phyloP scores from a whole-genome alignment of 2,888 invertebrate species.

The Hartigia nigra region DNA sequence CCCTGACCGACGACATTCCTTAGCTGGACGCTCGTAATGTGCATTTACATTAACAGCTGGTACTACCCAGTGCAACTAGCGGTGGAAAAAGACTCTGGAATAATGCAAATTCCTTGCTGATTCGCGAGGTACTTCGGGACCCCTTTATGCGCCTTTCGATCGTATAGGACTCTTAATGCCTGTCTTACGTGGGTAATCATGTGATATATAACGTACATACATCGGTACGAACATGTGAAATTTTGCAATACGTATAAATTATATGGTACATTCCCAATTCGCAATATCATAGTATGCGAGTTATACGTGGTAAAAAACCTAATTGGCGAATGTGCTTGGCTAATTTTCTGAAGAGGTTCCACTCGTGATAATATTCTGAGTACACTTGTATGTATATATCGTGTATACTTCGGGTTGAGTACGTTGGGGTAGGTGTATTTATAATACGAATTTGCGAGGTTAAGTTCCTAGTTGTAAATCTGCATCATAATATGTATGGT shows the following conservation, averaged over 20 bases:
- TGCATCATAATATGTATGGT: not conserved
- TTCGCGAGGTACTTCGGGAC: no score
- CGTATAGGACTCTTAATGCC: no score
- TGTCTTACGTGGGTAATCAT: no score
- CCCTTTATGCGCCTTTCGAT: no score
- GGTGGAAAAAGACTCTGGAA: no score
- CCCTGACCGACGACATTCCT: slow-evolving; percentile 48
- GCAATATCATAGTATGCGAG: not conserved
- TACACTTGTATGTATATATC: not conserved
- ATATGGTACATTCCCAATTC: not conserved
- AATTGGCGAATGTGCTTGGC: not conserved
- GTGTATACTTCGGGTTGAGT: no score
- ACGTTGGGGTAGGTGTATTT: not conserved
- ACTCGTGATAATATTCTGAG: not conserved
- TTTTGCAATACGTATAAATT: not conserved
- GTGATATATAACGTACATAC: not conserved
- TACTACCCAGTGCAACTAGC: no score
- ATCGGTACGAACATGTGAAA: not conserved
- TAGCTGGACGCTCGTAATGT: slow-evolving; percentile 39
- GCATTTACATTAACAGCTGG: slow-evolving; percentile 36
- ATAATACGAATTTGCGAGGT: not conserved
- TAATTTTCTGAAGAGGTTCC: not conserved
- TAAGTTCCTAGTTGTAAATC: not conserved
- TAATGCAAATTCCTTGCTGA: no score
- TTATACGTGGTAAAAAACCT: not conserved